phyloP scores from a whole-genome alignment of 2,113 vertebrate species.

The Brachyhypopomus gauderio region DNA sequence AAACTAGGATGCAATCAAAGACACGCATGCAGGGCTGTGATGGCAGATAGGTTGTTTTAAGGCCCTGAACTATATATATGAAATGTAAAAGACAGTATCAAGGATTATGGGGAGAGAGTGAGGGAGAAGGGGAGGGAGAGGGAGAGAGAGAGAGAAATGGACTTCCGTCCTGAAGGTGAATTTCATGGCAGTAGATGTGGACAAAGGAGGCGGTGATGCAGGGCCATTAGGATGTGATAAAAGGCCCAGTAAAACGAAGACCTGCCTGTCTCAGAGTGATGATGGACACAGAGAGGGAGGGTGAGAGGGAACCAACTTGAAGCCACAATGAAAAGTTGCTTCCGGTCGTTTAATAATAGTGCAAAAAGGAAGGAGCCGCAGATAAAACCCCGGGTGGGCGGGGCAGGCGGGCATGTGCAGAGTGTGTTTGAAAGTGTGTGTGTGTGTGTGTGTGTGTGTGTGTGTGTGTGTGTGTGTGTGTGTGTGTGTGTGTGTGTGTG shows the following conservation, averaged over 20 bases:
- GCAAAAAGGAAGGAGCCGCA: constrained; percentile 63
- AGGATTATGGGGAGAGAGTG: constrained; percentile 19
- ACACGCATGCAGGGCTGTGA: constrained; percentile 62
- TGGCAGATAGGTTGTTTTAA: constrained; percentile 58
- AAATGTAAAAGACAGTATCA: constrained; percentile 62
- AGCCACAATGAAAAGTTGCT: constrained; percentile 66
- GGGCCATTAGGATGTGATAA: constrained; percentile 77
- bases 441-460: too few relatives aligned
- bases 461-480: too few relatives aligned
- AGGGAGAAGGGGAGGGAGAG: constrained; percentile 51
- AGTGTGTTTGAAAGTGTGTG: too few relatives aligned
- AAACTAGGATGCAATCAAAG: constrained; percentile 64
- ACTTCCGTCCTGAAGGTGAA: constrained; percentile 78
- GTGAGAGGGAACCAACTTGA: constrained; percentile 49
- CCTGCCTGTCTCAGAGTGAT: constrained; percentile 64
- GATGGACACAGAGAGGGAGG: constrained; percentile 55
- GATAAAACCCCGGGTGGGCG: constrained; percentile 50
- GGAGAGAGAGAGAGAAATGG: constrained; percentile 67
- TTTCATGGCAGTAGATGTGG: constrained; percentile 77
- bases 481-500: too few relatives aligned
- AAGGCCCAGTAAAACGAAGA: constrained; percentile 72
- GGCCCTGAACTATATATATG: constrained; percentile 74
- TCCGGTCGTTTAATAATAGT: constrained; percentile 67
- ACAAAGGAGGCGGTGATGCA: constrained; percentile 78
- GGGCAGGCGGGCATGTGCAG: neutral